phyloP scores from a whole-genome alignment of 2,797 vertebrate species.

The Cossypha heuglini region DNA sequence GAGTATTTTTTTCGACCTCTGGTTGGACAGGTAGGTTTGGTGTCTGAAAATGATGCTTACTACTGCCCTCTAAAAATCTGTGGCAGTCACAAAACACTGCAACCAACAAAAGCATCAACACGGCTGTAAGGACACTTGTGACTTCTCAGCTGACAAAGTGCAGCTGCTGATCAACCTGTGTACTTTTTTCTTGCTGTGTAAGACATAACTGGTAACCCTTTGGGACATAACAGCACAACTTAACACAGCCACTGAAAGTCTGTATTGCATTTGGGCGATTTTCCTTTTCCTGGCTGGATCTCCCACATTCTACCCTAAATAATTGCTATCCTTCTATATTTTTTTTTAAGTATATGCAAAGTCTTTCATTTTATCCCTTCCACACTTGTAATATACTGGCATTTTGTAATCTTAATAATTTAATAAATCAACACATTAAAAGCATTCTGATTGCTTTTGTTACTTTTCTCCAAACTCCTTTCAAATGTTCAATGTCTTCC shows the following conservation, averaged over 20 bases:
- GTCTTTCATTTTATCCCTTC: neutral
- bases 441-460: neutral
- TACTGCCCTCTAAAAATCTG: accelerated
- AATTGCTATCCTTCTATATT: neutral
- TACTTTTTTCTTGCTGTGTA: neutral
- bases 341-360: neutral
- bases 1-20: neutral
- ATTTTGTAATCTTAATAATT: neutral
- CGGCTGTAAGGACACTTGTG: neutral
- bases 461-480: neutral
- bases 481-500: neutral
- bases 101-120: neutral
- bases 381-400: neutral
- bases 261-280: neutral
- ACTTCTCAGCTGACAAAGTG: neutral
- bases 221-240: neutral
- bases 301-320: neutral
- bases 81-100: neutral
- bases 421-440: neutral
- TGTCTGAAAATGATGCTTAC: neutral
- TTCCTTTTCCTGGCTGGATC: neutral
- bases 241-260: neutral
- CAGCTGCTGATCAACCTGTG: neutral
- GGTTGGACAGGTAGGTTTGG: neutral
- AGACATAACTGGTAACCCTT: neutral